A percentile compares a stretch with the other conserved stretches of the same genome.
phyloP scores from a whole-genome alignment of 2,113 vertebrate genomes.

The Malurus melanocephalus region DNA sequence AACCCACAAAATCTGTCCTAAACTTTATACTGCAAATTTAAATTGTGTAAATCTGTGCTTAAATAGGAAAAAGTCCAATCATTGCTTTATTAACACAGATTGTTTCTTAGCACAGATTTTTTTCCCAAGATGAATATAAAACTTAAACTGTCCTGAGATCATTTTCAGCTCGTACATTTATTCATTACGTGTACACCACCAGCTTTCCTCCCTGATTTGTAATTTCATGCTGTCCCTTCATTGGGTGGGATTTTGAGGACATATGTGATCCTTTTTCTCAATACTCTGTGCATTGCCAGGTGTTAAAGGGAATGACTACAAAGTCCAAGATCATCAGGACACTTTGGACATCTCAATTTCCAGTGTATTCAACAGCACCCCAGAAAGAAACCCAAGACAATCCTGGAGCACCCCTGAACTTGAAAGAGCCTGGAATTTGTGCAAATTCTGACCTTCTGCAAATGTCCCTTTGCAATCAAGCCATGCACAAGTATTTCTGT shows the following conservation, averaged over 20 bases:
- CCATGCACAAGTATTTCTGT: neutral
- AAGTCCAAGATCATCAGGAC: rapidly evolving
- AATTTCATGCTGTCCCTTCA: neutral
- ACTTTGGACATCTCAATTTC: neutral
- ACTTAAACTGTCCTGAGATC: neutral
- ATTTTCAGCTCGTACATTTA: neutral
- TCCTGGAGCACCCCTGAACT: neutral
- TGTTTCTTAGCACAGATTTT: neutral
- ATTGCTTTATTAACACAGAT: neutral
- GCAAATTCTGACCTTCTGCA: neutral
- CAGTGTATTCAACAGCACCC: rapidly evolving
- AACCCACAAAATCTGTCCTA: neutral
- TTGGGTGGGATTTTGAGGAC: neutral
- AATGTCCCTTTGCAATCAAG: neutral
- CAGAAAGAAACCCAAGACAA: neutral
- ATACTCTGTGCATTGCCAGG: neutral
- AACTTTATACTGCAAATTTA: neutral
- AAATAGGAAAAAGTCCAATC: neutral
- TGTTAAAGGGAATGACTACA: neutral
- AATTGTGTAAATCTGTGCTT: neutral
- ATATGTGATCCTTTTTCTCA: neutral
- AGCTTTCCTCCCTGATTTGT: neutral
- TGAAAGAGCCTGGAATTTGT: neutral
- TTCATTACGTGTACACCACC: rapidly evolving
- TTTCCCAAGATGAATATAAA: neutral